Conservation (phyloP, 1,140 invertebrate species). For the Drosophila miranda region DNA sequence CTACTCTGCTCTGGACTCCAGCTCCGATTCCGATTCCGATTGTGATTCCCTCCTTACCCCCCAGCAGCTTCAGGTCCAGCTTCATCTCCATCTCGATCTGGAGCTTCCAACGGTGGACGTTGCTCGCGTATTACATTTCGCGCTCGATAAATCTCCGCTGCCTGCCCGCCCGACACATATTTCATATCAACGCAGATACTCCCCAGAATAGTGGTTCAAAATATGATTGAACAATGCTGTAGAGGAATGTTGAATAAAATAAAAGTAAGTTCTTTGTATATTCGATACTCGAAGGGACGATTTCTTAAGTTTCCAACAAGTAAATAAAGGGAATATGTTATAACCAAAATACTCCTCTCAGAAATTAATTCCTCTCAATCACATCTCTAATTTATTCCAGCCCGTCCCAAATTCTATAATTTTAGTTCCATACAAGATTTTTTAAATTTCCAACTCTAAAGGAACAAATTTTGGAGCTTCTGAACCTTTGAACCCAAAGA, state of each 20-base stretch:
- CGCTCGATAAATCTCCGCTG: conserved; percentile 81
- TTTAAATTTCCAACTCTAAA: too few relatives aligned
- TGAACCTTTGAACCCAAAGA: too few relatives aligned
- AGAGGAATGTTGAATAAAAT: not conserved
- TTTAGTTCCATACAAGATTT: too few relatives aligned
- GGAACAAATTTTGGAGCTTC: too few relatives aligned
- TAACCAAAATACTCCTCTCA: too few relatives aligned
- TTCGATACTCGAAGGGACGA: not conserved
- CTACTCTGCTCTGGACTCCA: conserved; percentile 24
- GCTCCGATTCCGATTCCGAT: not conserved
- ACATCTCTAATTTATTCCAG: too few relatives aligned
- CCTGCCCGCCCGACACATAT: conserved; percentile 76
- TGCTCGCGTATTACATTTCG: conserved; percentile 78
- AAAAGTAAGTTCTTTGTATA: not conserved
- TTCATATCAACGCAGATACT: conserved; percentile 79
- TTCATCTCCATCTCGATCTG: conserved; percentile 13
- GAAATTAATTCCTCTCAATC: too few relatives aligned
- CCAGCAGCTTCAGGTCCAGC: not conserved
- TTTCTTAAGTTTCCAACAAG: too few relatives aligned
- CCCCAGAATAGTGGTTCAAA: conserved; percentile 41
- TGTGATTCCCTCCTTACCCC: conserved; percentile 16
- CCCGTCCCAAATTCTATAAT: too few relatives aligned
- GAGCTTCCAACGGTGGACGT: conserved; percentile 38
- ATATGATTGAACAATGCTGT: not conserved
- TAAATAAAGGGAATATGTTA: too few relatives aligned